These are phyloP conservation scores for Nymphalis io DNA, from an alignment of 1,140 invertebrate genomes.

Conservation along the genomic window DNA sequence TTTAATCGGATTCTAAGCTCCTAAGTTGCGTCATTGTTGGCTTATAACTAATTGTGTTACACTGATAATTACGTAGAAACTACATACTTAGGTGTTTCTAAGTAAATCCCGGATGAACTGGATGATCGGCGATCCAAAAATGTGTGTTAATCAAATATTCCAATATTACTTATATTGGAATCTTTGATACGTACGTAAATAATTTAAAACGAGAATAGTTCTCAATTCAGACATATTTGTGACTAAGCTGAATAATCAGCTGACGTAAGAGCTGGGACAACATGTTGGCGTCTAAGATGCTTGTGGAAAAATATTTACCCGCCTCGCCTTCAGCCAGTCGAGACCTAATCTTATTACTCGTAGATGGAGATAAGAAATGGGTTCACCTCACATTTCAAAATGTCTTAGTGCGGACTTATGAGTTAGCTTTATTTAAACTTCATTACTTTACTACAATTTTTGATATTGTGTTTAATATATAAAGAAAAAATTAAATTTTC, in stretches of 20 bases:
- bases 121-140: too few relatives aligned
- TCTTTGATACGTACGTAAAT: neutral
- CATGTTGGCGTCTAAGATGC: slow-evolving; percentile 11
- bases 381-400: slow-evolving; percentile 6
- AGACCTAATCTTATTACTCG: slow-evolving; percentile 16
- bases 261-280: slow-evolving; percentile 9
- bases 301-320: slow-evolving; percentile 15
- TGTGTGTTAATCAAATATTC: neutral
- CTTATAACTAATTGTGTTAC: too few relatives aligned
- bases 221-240: neutral
- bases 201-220: neutral
- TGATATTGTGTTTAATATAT: neutral
- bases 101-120: too few relatives aligned
- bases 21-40: too few relatives aligned
- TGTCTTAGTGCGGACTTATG: neutral
- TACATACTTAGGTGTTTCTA: too few relatives aligned
- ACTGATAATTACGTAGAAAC: too few relatives aligned
- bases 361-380: slow-evolving; percentile 20
- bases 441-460: neutral
- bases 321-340: slow-evolving; percentile 1
- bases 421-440: neutral
- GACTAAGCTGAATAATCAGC: slow-evolving; percentile 7
- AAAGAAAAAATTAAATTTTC: too few relatives aligned
- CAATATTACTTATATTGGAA: neutral
- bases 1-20: too few relatives aligned